Conservation (phyloP, 1,140 invertebrate species). For the Listronotus bonariensis region DNA sequence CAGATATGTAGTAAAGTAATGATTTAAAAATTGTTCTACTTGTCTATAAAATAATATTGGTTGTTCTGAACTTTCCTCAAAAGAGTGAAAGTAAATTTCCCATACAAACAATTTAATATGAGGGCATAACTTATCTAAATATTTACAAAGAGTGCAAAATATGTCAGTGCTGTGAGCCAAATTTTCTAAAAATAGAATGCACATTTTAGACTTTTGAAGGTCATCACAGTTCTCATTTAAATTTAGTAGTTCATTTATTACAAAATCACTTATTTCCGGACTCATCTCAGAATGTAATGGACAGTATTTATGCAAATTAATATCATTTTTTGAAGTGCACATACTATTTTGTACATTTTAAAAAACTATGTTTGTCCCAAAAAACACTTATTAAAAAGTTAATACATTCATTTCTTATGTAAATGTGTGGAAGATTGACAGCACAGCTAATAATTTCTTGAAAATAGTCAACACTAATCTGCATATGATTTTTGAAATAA, state of each 20-base stretch:
- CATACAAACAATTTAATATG: constrained; percentile 1
- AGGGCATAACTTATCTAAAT: constrained; percentile 1
- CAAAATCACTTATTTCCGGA: constrained; percentile 6
- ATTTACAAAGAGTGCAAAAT: background rate
- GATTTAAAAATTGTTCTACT: constrained; percentile 7
- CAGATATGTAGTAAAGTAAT: constrained; percentile 6
- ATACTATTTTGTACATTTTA: constrained; percentile 13
- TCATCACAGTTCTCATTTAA: constrained; percentile 4
- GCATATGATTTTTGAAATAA: constrained; percentile 6
- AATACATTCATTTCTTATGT: constrained; percentile 33
- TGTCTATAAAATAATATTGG: background rate
- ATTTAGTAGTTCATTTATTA: constrained; percentile 6
- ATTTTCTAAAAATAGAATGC: background rate
- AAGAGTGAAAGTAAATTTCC: background rate
- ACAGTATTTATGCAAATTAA: too few relatives aligned
- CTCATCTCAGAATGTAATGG: too few relatives aligned
- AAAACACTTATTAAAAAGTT: constrained; percentile 14
- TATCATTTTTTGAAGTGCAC: background rate
- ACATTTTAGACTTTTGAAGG: constrained; percentile 8
- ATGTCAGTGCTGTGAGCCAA: background rate
- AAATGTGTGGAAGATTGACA: constrained; percentile 30
- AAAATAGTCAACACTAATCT: constrained; percentile 16
- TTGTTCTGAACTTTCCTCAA: background rate
- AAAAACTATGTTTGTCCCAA: constrained; percentile 11
- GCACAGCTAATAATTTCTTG: constrained; percentile 10